These are phyloP conservation scores for Ianthella basta DNA, from an alignment of 37 sponge, comb jelly and placozoan genomes.

Conservation along the genomic window DNA sequence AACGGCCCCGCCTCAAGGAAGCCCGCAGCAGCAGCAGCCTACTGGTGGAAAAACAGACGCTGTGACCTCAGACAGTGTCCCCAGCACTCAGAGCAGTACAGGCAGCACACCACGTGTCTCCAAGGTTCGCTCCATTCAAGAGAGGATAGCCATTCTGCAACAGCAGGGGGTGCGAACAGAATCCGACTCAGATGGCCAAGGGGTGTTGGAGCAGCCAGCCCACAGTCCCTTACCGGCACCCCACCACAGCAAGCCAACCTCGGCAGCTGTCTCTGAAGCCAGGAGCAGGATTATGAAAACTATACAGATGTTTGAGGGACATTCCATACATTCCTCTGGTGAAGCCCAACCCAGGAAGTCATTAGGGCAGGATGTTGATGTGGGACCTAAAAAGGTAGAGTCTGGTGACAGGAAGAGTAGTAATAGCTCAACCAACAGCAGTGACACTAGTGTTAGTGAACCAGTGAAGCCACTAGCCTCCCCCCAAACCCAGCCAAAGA, in stretches of 20 bases:
- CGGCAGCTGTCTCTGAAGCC: neutral
- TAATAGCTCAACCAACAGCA: neutral
- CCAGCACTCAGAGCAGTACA: slow-evolving; percentile 2
- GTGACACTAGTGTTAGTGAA: neutral
- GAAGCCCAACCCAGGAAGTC: slow-evolving; percentile 26
- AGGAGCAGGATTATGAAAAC: slow-evolving; percentile 6
- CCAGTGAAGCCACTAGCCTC: neutral
- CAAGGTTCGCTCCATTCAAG: slow-evolving; percentile 1
- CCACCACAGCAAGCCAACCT: too few relatives aligned
- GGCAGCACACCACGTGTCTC: neutral
- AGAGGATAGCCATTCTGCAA: slow-evolving; percentile 14
- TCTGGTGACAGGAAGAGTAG: neutral
- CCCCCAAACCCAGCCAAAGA: neutral
- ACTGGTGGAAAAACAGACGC: neutral
- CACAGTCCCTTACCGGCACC: too few relatives aligned
- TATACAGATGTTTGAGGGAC: slow-evolving; percentile 22
- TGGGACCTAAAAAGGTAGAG: too few relatives aligned
- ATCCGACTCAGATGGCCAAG: slow-evolving; percentile 4
- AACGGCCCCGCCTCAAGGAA: neutral
- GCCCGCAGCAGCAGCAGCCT: neutral
- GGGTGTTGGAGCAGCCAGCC: neutral
- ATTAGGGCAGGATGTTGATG: neutral
- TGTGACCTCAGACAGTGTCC: neutral
- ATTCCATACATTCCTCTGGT: slow-evolving; percentile 21
- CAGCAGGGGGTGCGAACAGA: neutral